Evolutionary conservation across 2,797 vertebrate genomes (phyloP).

Genomic region (Myotis myotis): DNA sequence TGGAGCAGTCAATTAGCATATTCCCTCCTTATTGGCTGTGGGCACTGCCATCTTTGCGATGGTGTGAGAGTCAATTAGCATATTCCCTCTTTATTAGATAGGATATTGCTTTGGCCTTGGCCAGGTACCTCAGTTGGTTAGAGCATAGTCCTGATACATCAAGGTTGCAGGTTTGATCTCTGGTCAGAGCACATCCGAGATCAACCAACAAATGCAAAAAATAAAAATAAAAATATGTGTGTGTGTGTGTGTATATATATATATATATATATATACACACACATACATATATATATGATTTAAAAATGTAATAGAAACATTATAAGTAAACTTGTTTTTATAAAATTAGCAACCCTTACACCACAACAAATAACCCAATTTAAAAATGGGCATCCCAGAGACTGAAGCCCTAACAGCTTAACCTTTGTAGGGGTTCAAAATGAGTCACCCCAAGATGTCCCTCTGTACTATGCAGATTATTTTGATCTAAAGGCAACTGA

Average conservation of each 20-base stretch:
- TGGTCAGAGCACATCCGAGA: neutral
- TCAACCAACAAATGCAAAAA: neutral
- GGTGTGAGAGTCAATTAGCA: too few species aligned
- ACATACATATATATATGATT: neutral
- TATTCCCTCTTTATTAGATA: too few species aligned
- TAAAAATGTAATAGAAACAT: neutral
- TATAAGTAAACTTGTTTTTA: neutral
- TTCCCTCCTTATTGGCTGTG: too few species aligned
- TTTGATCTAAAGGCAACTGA: neutral
- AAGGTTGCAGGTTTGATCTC: neutral
- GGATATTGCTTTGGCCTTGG: neutral
- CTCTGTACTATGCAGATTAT: neutral
- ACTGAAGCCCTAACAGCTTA: neutral
- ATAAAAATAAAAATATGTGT: neutral
- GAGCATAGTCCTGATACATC: neutral
- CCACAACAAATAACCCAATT: neutral
- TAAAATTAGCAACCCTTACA: neutral
- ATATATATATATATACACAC: too few species aligned
- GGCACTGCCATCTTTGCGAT: too few species aligned
- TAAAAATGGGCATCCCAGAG: neutral
- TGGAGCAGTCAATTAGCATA: too few species aligned
- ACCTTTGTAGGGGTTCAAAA: neutral
- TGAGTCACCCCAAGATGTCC: neutral
- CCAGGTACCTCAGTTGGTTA: neutral
- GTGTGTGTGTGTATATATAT: too few species aligned